Base-by-base conservation (phyloP, 2,797 vertebrate genomes). In the Brachyrhaphis roseni region DNA sequence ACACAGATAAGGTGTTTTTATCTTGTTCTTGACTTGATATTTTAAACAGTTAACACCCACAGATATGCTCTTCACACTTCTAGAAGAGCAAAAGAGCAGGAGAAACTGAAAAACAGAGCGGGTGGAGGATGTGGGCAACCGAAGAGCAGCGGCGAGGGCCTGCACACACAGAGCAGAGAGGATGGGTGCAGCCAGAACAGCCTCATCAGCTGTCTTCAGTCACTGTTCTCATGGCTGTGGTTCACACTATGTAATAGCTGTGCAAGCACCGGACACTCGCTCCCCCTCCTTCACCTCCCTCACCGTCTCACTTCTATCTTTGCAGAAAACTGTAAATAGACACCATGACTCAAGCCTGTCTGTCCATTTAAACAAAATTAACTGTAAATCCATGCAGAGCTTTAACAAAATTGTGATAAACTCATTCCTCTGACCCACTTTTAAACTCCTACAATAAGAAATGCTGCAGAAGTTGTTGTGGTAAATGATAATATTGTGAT, bases 91-190 rank as follows among this genome's bases (percentile, higher is more conserved):
- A 88, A 84, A 73, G 84, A 89, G 79, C 74, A 88, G 86, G 71
- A 88, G 90, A 92, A 91, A 92, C 87, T 77, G 89, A 92, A 89
- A 94, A 94, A 90, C 78, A 90, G 72, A 89, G 45, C 71, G 49
- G 72, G 77, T 47, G 85, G 86, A 91, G 94, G 92, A 93, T 94
- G 93, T 94, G 93, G 93, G 92, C 87, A 91, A 87, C 75, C 49
- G 36, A 72, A 78, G 31, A 89, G 81, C 90, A 84, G 83, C 83
- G 84, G 90, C 82, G 79, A 91, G 78, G 77, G 89, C 81, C 83
- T 90, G 90, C 89, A 91, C 88, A 91, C 89, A 87, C 74, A 5
- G 76, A 89, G 88, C 91, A 86, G 64, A 88, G 87, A 92, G 89
- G 91, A 95, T 86, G 90, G 87, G 84, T 93, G 90, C 89, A 92